Percentiles rank a stretch among this genome's conserved stretches.
These are phyloP conservation scores for Poecilia velifera DNA, from an alignment of 2,797 vertebrate species.

Conservation along the genomic window DNA sequence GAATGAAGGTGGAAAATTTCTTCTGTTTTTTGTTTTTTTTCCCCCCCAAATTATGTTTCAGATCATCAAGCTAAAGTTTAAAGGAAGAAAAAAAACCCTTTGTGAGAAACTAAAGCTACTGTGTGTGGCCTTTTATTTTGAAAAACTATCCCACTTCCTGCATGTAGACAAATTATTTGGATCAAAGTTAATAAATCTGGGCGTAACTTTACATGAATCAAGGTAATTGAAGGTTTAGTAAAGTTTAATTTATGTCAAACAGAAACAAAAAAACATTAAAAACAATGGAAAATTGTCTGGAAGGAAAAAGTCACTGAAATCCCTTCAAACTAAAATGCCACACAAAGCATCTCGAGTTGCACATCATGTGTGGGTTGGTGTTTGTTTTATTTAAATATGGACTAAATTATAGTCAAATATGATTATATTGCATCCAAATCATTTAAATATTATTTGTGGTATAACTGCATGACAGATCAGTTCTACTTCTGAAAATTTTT, in stretches of 20 bases:
- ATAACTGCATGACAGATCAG: constrained; percentile 25
- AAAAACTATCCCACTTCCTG: background rate
- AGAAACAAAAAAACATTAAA: background rate
- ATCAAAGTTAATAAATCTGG: too few relatives aligned
- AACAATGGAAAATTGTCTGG: background rate
- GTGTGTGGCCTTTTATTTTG: background rate
- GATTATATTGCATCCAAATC: background rate
- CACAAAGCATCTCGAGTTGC: background rate
- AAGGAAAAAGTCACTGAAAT: background rate
- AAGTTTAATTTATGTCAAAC: background rate
- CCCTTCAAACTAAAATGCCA: background rate
- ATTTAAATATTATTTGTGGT: background rate
- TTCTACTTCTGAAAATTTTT: background rate
- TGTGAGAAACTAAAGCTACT: background rate
- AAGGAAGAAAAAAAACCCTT: background rate
- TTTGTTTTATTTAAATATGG: background rate
- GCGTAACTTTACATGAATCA: background rate
- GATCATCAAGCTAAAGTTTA: background rate
- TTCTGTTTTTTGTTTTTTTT: background rate
- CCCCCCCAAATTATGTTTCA: background rate
- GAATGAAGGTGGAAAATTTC: background rate
- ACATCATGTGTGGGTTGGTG: background rate
- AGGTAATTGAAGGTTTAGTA: background rate
- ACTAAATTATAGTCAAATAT: background rate
- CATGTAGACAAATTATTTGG: too few relatives aligned